Evolutionary conservation across 2,113 vertebrate genomes (phyloP), one percentile per base, ranked within the genome.

Genomic region (Andinoacara biseriatus): DNA sequence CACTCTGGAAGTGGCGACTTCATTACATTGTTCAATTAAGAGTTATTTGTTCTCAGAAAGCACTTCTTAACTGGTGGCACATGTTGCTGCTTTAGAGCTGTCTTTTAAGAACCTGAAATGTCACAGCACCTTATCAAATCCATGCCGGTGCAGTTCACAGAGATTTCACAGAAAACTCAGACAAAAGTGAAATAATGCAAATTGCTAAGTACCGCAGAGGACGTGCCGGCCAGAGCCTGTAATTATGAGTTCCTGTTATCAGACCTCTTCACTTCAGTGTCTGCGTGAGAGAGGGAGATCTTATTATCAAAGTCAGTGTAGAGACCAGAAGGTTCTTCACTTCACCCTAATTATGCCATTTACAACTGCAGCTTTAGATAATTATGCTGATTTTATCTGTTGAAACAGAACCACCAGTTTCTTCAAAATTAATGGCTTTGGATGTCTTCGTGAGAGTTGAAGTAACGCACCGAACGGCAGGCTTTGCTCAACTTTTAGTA

Each of bases 311-410:
- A 76, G 52, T 1, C 83, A 81, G 62, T 60, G 60, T 76, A 31
- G 58, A 80, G 67, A 78, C 74, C 80, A 83, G 33, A 86, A 85
- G 84, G 87, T 90, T 90, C 78, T 86, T 82, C 80, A 38, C 81
- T 62, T 87, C 62, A 69, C 38, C 22, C 82, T 92, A 84, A 91
- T 90, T 90, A 85, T 86, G 56, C 78, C 80, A 87, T 85, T 88
- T 90, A 87, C 77, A 78, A 80, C 69, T 52, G 9, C 82, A 78
- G 86, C 86, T 87, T 88, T 80, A 24, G 77, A 90, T 87, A 86
- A 87, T 88, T 72, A 63, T n/a, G 11, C 63, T 58, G 80, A 83
- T 79, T 86, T 54, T 75, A 81, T 85, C 87, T 59, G 22, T 38
- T 82, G 75, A 80, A 84, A 84, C 24, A n/a, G 79, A 88, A 58